phyloP scores from a whole-genome alignment of 2,113 vertebrate species.

The mouse (Mus musculus) region GRCm39 chr1:21526001-21526500 shows the following conservation, averaged over 20 bases:
- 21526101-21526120: constrained; percentile 43
- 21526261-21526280: not conserved
- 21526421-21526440: rapidly evolving
- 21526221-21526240: not conserved
- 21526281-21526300: not conserved
- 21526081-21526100: not conserved
- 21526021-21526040: constrained; percentile 12
- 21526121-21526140: constrained; percentile 52
- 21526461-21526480: rapidly evolving
- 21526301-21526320: not conserved
- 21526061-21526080: not conserved
- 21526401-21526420: not conserved
- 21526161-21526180: constrained; percentile 56
- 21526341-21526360: not conserved
- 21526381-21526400: not conserved
- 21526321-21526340: not conserved
- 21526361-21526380: not conserved
- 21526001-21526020: not conserved
- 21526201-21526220: constrained; percentile 40
- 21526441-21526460: not conserved
- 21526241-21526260: constrained; percentile 1
- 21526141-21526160: not conserved
- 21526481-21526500: not conserved
- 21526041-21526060: constrained; percentile 33
- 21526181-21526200: constrained; percentile 54